These are phyloP conservation scores for Dasysyrphus tricinctus DNA, from an alignment of 2,888 invertebrate genomes.

Conservation along the genomic window DNA sequence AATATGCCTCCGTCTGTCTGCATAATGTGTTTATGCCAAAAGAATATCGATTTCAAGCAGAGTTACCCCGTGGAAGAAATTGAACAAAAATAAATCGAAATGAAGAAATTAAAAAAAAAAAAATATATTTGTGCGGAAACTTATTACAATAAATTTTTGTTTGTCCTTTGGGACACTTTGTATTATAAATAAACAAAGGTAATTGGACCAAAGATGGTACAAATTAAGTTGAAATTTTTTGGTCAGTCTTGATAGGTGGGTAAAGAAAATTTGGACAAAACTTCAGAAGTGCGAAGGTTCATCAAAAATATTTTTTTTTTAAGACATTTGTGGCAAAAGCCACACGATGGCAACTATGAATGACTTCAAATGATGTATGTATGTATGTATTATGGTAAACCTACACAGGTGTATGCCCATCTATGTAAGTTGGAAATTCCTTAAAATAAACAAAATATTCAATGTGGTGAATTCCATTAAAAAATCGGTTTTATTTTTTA, in stretches of 20 bases:
- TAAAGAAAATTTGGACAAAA: too few species aligned
- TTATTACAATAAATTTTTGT: too few species aligned
- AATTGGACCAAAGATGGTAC: too few species aligned
- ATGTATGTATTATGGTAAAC: not conserved
- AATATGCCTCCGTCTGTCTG: slow-evolving; percentile 26
- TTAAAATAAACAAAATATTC: slow-evolving; percentile 4
- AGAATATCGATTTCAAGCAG: slow-evolving; percentile 63
- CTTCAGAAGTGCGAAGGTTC: too few species aligned
- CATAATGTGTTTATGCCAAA: slow-evolving; percentile 52
- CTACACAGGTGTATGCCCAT: not conserved
- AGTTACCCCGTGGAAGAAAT: not conserved
- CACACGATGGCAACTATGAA: slow-evolving; percentile 28
- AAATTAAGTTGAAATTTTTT: too few species aligned
- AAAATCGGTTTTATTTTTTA: slow-evolving; percentile 38
- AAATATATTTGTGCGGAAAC: not conserved
- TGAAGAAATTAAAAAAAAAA: not conserved
- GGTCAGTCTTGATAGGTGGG: too few species aligned
- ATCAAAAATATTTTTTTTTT: too few species aligned
- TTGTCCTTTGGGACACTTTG: too few species aligned
- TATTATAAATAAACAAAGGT: too few species aligned
- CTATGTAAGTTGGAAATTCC: not conserved
- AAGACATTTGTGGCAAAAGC: too few species aligned
- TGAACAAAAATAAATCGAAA: not conserved
- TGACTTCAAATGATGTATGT: not conserved
- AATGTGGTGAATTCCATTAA: slow-evolving; percentile 24